phyloP scores from a whole-genome alignment of 2,888 invertebrate genomes.

The Coelopa pilipes region DNA sequence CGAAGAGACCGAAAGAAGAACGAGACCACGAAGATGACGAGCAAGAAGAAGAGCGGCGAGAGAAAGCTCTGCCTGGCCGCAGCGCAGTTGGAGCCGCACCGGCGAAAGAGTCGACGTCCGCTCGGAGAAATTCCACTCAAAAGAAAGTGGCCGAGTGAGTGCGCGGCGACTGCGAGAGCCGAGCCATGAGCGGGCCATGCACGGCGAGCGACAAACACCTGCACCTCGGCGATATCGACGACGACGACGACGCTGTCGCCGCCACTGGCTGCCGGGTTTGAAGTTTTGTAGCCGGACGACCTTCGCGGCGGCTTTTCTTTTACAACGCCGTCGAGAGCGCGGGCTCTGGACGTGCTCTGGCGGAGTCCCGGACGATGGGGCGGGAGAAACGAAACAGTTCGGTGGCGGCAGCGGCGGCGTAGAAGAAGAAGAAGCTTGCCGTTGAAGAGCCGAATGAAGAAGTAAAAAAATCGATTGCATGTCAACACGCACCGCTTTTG shows the following conservation, averaged over 20 bases:
- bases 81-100: neutral
- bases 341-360: no score
- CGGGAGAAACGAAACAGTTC: neutral
- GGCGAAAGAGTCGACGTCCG: neutral
- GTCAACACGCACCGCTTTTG: constrained; percentile 12
- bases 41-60: neutral
- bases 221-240: neutral
- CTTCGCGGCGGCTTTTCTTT: constrained; percentile 3
- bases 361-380: no score
- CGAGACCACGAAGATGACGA: neutral
- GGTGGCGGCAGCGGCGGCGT: neutral
- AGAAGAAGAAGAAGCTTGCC: no score
- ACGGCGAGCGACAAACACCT: constrained; percentile 4
- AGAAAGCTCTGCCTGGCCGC: neutral
- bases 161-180: no score
- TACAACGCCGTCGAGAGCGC: neutral
- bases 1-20: neutral
- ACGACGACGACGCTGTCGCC: neutral
- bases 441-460: no score
- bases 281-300: constrained; percentile 11
- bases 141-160: constrained; percentile 25
- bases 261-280: constrained; percentile 6
- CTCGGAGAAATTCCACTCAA: constrained; percentile 18
- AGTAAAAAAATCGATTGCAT: constrained; percentile 17
- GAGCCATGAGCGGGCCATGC: neutral